Conservation (phyloP, 1,140 invertebrate species). For the Spodoptera litura region DNA sequence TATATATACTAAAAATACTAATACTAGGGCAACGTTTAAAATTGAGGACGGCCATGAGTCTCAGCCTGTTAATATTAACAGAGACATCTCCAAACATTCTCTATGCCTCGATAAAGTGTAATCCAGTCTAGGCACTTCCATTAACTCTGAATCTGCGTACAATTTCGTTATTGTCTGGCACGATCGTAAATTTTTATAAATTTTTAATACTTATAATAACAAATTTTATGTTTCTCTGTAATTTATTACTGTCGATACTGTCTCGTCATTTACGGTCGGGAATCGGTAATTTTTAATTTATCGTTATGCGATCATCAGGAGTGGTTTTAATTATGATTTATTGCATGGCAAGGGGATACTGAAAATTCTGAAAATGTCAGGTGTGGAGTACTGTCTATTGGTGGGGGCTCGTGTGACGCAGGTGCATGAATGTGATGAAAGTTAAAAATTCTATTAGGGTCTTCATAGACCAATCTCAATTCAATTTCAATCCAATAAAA, state of each 20-base stretch:
- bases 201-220: constrained; percentile 35
- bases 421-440: no score
- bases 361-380: neutral
- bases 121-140: neutral
- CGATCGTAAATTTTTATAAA: constrained; percentile 34
- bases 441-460: no score
- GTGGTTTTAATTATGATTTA: constrained; percentile 18
- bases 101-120: neutral
- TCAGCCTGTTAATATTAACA: no score
- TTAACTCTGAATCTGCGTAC: neutral
- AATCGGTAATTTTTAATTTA: constrained; percentile 25
- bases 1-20: no score
- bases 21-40: no score
- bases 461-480: no score
- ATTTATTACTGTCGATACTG: constrained; percentile 12
- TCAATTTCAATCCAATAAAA: no score
- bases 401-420: no score
- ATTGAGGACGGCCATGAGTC: no score
- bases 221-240: constrained; percentile 28
- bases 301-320: constrained; percentile 8
- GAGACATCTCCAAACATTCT: no score
- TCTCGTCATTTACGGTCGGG: constrained; percentile 17
- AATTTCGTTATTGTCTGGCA: neutral
- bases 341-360: neutral
- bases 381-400: no score